Conservation (phyloP, 2,797 vertebrate species). For the Dallia pectoralis region DNA sequence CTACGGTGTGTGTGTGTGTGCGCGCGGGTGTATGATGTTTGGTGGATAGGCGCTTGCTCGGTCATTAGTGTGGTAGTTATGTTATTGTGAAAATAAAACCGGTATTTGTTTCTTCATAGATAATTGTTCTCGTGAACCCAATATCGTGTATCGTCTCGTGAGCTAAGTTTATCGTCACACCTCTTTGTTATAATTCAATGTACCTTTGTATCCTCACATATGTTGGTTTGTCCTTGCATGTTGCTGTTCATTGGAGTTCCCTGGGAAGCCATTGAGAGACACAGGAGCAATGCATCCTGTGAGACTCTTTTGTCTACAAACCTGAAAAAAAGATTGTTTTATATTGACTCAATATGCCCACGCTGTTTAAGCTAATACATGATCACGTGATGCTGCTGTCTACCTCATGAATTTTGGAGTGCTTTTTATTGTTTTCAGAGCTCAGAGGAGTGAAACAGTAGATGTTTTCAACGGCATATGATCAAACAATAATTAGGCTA, state of each 20-base stretch:
- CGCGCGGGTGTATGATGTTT: no score
- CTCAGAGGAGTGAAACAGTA: slow-evolving; percentile 66
- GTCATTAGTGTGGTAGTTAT: no score
- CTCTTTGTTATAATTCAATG: slow-evolving; percentile 48
- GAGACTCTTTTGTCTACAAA: slow-evolving; percentile 80
- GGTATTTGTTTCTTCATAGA: no score
- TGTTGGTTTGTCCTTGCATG: slow-evolving; percentile 76
- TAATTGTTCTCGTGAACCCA: no score
- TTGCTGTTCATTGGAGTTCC: slow-evolving; percentile 77
- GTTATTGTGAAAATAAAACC: no score
- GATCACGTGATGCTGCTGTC: slow-evolving; percentile 49
- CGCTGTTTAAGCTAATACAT: slow-evolving; percentile 79
- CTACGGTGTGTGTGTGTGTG: no score
- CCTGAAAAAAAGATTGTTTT: slow-evolving; percentile 80
- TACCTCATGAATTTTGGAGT: slow-evolving; percentile 66
- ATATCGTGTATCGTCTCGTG: no score
- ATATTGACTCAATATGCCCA: slow-evolving; percentile 81
- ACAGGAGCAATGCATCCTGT: slow-evolving; percentile 78
- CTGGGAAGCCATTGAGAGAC: slow-evolving; percentile 82
- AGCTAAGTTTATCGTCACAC: no score
- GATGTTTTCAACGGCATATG: slow-evolving; percentile 64
- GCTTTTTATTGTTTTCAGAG: slow-evolving; percentile 64
- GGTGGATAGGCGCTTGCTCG: no score
- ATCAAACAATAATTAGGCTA: slow-evolving; percentile 67
- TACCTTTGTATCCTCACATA: slow-evolving; percentile 78